Conservation (phyloP, 2,797 vertebrate genomes). For the Sebastes itinus region DNA sequence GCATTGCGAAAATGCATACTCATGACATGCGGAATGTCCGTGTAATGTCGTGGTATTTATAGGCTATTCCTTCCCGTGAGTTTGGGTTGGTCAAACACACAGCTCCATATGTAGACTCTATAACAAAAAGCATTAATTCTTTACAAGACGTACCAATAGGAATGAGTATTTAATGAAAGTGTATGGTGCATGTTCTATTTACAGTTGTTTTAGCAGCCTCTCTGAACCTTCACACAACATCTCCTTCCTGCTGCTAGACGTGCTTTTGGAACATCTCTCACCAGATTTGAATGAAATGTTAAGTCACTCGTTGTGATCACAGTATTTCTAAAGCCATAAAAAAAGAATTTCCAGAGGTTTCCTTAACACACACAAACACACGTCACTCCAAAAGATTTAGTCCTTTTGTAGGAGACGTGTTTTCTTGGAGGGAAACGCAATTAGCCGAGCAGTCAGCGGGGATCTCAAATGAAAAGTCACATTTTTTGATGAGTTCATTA, state of each 20-base stretch:
- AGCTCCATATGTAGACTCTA: not conserved
- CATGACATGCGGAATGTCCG: no score
- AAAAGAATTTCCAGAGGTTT: not conserved
- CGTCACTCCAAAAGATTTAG: not conserved
- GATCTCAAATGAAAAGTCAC: constrained; percentile 1
- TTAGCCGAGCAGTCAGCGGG: constrained; percentile 30
- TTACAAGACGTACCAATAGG: not conserved
- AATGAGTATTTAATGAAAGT: not conserved
- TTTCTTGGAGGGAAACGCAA: constrained; percentile 17
- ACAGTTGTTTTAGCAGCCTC: not conserved
- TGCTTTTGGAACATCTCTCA: not conserved
- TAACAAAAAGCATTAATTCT: not conserved
- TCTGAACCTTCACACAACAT: not conserved
- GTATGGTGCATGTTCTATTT: not conserved
- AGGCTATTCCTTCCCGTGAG: no score
- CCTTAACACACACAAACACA: not conserved
- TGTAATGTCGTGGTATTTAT: no score
- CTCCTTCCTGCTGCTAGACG: not conserved
- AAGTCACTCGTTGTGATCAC: not conserved
- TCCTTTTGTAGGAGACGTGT: not conserved
- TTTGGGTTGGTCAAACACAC: not conserved
- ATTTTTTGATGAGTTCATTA: constrained; percentile 35
- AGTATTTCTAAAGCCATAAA: not conserved
- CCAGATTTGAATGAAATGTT: not conserved
- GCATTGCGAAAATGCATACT: rapidly evolving